Percentiles rank a stretch among this genome's conserved stretches.
Conservation (phyloP, 2,113 vertebrate species). For the Carassius carassius region DNA sequence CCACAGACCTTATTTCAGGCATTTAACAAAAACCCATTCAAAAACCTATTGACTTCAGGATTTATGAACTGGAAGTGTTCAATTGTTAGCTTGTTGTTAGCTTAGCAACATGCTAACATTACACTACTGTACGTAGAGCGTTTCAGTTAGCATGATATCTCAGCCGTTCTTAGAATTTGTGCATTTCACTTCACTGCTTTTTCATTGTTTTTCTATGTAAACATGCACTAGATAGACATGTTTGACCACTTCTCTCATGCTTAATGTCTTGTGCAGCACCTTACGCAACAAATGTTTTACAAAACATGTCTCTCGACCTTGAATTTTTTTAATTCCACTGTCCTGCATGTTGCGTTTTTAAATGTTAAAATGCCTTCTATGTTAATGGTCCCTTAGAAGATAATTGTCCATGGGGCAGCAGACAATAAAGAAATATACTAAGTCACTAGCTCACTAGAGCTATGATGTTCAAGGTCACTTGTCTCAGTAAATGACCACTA, state of each 20-base stretch:
- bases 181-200: neutral
- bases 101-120: neutral
- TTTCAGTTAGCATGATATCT: neutral
- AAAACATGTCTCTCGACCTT: neutral
- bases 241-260: neutral
- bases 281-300: neutral
- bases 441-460: neutral
- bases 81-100: neutral
- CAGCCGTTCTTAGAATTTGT: neutral
- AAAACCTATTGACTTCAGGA: neutral
- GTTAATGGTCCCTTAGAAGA: neutral
- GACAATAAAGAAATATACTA: neutral
- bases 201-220: neutral
- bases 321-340: neutral
- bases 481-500: neutral
- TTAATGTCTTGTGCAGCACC: neutral
- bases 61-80: neutral
- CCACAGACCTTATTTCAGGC: neutral
- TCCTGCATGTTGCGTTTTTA: neutral
- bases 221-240: neutral
- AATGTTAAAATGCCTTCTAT: neutral
- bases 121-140: neutral
- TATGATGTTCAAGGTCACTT: conserved; percentile 19
- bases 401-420: neutral
- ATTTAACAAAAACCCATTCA: neutral